These are phyloP conservation scores for Hippocampus comes DNA, from an alignment of 2,113 vertebrate genomes.

Conservation along the genomic window DNA sequence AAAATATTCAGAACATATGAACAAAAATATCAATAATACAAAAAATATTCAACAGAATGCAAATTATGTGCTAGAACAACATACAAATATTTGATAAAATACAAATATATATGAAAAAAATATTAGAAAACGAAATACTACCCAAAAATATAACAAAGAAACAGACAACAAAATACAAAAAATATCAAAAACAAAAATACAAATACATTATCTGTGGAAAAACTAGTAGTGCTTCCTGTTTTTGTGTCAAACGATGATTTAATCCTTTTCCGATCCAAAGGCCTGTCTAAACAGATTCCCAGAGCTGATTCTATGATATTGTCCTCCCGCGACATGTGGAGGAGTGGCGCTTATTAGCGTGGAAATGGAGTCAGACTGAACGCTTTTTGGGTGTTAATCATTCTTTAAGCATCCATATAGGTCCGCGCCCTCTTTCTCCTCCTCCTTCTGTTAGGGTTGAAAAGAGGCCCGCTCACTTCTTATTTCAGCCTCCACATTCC, in stretches of 20 bases:
- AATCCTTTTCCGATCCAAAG: neutral
- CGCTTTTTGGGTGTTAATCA: constrained; percentile 48
- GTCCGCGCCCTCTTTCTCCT: constrained; percentile 11
- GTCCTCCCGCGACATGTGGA: neutral
- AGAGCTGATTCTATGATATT: neutral
- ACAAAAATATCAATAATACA: no score
- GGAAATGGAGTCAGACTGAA: constrained; percentile 46
- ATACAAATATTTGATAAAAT: no score
- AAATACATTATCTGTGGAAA: no score
- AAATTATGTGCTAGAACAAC: no score
- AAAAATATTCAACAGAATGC: no score
- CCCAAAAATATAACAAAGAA: no score
- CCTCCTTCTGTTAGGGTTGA: constrained; percentile 3
- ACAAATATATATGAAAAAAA: no score
- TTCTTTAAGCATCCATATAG: constrained; percentile 41
- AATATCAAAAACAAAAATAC: no score
- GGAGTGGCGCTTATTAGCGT: constrained; percentile 33
- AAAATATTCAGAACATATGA: no score
- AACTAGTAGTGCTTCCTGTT: neutral
- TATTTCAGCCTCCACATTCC: constrained; percentile 43
- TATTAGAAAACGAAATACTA: no score
- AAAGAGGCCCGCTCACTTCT: constrained; percentile 30
- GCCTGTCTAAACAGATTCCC: neutral
- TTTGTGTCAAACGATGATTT: neutral
- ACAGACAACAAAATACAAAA: no score